A percentile compares a stretch with the other conserved stretches of the same genome.
Conservation (phyloP, 2,797 vertebrate genomes). For the Urocyon cinereoargenteus region DNA sequence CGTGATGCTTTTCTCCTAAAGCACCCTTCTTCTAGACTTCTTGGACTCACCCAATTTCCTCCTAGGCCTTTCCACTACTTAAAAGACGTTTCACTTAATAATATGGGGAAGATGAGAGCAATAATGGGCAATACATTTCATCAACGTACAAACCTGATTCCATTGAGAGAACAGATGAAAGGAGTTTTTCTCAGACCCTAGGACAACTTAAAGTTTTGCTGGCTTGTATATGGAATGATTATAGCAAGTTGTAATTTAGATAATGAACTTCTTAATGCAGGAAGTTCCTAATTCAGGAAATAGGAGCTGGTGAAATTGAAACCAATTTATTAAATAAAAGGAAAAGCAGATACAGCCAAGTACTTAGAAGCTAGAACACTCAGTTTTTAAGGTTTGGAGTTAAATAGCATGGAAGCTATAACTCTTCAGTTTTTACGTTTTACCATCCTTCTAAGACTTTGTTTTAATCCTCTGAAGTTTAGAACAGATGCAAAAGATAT, state of each 20-base stretch:
- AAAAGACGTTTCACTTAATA: neutral
- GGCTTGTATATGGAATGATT: neutral
- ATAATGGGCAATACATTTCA: neutral
- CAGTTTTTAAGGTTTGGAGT: neutral
- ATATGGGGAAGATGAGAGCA: neutral
- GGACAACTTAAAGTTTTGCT: neutral
- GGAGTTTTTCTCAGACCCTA: neutral
- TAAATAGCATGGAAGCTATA: neutral
- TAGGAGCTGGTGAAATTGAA: slow-evolving; percentile 22
- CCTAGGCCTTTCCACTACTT: neutral
- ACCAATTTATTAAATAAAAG: slow-evolving; percentile 38
- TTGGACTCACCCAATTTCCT: neutral
- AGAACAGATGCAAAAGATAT: neutral
- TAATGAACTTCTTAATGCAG: slow-evolving; percentile 27
- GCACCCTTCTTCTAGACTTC: neutral
- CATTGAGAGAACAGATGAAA: neutral
- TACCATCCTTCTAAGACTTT: neutral
- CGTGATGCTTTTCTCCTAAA: neutral
- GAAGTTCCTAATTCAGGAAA: slow-evolving; percentile 57
- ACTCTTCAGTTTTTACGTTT: neutral
- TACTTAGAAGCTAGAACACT: neutral
- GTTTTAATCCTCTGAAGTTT: slow-evolving; percentile 8
- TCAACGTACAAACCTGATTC: neutral
- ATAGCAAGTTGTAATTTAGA: neutral
- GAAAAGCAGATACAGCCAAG: slow-evolving; percentile 4